Evolutionary conservation across 1,140 invertebrate species (phyloP), one percentile per base, ranked within the genome.

Genomic region (Monomorium pharaonis): DNA sequence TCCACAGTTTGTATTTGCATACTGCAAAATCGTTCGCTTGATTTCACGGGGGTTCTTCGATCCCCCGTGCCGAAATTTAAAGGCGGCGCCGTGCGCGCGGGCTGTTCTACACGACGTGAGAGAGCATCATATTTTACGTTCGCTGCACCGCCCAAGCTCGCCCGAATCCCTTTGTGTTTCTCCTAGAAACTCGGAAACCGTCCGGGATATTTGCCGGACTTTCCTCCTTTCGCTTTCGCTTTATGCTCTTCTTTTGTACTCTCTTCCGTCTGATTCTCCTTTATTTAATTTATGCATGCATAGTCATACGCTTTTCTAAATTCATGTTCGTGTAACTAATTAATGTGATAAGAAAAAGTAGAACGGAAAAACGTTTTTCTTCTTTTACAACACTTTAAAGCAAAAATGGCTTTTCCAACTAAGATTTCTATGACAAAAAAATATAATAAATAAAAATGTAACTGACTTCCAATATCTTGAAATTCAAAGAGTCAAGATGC

Each of bases 61-160:
- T 94, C 91, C 92, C n/a, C 91, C 88, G 88, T 91, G 88, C 85
- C 88, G 81, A 93, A 93, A 93, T 94, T 94, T 92, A 94, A 94
- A 92, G 92, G 90, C 89, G 77, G 14, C 83, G 47, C 37, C 37
- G 37, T 16, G 37, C 42, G 85, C 80, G 84, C 54, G 60, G 47
- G n/a, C 83, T 87, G 87, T 88, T 91, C 78, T 78, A 84, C 70
- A 76, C 84, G 44, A 70, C 76, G 91, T 94, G 93, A 94, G 93
- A 94, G 94, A 94, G 92, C 93, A 93, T 94, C 90, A 94, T 94
- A 94, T 95, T 94, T 95, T 93, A 94, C 89, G 65, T 83, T 62
- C 62, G 16, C 5, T 47, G 24, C 27, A 16, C 24, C 74, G 18
- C 85, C 58, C 60, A 30, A 47, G 14, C 67, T 72, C 42, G 80